Percentiles rank a stretch among this genome's conserved stretches.
Conservation (phyloP, 2,888 invertebrate genomes). For the Eupeodes luniger region DNA sequence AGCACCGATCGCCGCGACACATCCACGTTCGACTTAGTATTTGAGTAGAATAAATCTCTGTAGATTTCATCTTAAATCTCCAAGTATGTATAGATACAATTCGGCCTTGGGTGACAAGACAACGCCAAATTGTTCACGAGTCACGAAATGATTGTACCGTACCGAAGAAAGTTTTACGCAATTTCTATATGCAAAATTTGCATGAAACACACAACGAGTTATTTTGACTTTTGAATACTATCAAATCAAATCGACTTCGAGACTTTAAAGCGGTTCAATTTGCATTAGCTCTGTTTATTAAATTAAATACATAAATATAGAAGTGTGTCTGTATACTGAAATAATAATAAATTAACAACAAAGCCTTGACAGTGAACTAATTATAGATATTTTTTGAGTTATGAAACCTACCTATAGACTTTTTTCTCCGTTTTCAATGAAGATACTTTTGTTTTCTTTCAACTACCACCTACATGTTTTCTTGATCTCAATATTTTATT, state of each 20-base stretch:
- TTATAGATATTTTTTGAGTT: slow-evolving; percentile 81
- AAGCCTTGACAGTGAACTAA: slow-evolving; percentile 83
- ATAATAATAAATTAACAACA: slow-evolving; percentile 32
- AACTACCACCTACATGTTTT: slow-evolving; percentile 59
- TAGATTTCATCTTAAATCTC: slow-evolving; percentile 64
- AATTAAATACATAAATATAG: background rate
- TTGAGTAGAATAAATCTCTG: slow-evolving; percentile 43
- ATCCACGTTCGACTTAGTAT: slow-evolving; percentile 41
- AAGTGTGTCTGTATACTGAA: background rate
- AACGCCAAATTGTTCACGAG: slow-evolving; percentile 47
- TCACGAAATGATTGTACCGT: slow-evolving; percentile 40
- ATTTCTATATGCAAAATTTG: slow-evolving; percentile 44
- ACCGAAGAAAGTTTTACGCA: slow-evolving; percentile 67
- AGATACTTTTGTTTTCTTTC: slow-evolving; percentile 59
- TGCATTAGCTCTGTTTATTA: background rate
- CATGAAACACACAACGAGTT: background rate
- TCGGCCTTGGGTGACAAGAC: slow-evolving; percentile 67
- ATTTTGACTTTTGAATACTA: slow-evolving; percentile 8
- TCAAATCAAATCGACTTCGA: background rate
- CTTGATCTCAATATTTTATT: slow-evolving; percentile 42
- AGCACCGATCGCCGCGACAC: slow-evolving; percentile 65
- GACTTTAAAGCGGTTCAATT: slow-evolving; percentile 11
- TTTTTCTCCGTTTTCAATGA: slow-evolving; percentile 38
- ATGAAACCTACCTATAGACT: slow-evolving; percentile 67
- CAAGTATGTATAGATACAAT: slow-evolving; percentile 60